A percentile compares a stretch with the other conserved stretches of the same genome.
These are phyloP conservation scores for Calosoma granatense DNA, from an alignment of 1,140 invertebrate species.

Conservation along the genomic window DNA sequence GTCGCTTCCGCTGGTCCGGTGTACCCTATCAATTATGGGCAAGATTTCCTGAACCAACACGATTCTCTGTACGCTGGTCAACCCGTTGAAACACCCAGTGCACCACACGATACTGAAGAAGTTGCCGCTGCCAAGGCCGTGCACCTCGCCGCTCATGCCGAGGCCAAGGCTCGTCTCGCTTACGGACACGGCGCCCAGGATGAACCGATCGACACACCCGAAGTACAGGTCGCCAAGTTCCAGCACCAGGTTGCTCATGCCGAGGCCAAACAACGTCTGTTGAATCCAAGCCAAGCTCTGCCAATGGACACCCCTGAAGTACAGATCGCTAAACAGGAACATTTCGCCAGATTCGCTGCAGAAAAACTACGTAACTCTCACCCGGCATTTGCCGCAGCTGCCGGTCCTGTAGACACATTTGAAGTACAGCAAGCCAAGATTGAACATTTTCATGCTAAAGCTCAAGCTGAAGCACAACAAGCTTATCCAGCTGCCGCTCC, in stretches of 20 bases:
- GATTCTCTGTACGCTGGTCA: too few relatives aligned
- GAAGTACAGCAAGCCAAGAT: not conserved
- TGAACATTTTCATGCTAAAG: not conserved
- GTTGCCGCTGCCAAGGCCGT: not conserved
- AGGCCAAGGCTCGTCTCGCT: not conserved
- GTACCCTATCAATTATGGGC: too few relatives aligned
- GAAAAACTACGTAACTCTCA: not conserved
- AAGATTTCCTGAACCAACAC: too few relatives aligned
- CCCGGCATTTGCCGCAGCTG: too few relatives aligned
- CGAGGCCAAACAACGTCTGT: not conserved
- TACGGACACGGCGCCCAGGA: not conserved
- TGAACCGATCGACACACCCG: not conserved
- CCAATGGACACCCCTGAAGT: not conserved
- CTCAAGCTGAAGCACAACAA: not conserved
- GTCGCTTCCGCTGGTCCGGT: too few relatives aligned
- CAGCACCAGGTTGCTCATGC: not conserved
- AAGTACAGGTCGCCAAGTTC: not conserved
- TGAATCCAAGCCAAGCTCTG: not conserved
- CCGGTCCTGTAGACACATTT: not conserved
- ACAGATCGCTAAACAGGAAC: not conserved
- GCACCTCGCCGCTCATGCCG: not conserved
- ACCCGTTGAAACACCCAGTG: not conserved
- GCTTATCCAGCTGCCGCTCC: not conserved
- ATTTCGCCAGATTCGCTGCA: not conserved
- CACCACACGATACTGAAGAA: not conserved